Percentiles rank a stretch among this genome's conserved stretches.
phyloP scores from a whole-genome alignment of 2,888 invertebrate species.

The Oxytorus armatus region DNA sequence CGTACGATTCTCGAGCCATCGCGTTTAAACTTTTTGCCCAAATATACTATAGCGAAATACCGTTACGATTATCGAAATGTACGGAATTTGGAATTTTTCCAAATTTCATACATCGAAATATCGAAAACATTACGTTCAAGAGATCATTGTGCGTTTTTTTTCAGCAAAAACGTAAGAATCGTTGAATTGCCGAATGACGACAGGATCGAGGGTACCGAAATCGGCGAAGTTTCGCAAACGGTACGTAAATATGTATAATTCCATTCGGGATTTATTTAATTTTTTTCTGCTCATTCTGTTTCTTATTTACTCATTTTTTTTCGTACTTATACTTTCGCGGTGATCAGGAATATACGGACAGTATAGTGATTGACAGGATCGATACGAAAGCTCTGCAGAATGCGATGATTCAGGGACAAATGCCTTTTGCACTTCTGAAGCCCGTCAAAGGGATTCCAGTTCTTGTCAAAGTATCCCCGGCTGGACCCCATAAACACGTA shows the following conservation, averaged over 20 bases:
- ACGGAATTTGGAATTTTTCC: too few species aligned
- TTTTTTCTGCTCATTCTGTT: background rate
- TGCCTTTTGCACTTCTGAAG: conserved; percentile 89
- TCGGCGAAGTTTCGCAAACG: conserved; percentile 73
- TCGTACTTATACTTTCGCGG: background rate
- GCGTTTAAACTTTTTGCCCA: too few species aligned
- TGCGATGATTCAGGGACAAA: conserved; percentile 88
- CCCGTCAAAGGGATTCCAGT: conserved; percentile 89
- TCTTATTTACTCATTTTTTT: conserved; percentile 2
- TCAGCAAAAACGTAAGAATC: conserved; percentile 80
- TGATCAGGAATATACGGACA: conserved; percentile 83
- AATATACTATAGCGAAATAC: too few species aligned
- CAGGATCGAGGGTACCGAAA: conserved; percentile 76
- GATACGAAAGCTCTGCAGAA: conserved; percentile 90
- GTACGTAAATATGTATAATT: conserved; percentile 69
- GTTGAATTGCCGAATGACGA: conserved; percentile 80
- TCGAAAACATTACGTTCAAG: too few species aligned
- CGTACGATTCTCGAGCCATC: too few species aligned
- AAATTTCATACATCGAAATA: too few species aligned
- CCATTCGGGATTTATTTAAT: background rate
- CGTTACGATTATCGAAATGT: too few species aligned
- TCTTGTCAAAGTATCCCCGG: conserved; percentile 87
- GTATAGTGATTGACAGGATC: conserved; percentile 89
- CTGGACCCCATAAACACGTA: conserved; percentile 83
- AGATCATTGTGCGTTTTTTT: conserved; percentile 54